Evolutionary conservation across 2,797 vertebrate species (phyloP).

Genomic region (Anas acuta): DNA sequence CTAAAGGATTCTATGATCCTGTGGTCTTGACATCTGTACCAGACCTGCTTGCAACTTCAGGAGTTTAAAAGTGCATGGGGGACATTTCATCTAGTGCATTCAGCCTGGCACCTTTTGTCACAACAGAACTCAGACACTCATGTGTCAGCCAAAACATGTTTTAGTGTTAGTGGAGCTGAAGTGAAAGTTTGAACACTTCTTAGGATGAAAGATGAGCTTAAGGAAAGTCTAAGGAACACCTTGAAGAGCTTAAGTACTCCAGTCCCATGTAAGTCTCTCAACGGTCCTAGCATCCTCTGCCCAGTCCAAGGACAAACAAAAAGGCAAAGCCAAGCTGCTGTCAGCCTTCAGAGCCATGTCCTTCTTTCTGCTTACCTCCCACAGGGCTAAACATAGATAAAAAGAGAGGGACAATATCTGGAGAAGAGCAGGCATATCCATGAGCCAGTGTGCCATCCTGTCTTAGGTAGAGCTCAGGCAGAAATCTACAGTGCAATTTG

Average conservation of each 20-base stretch:
- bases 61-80: not conserved
- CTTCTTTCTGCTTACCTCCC: not conserved
- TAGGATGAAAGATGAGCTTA: not conserved
- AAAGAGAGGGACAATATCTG: not conserved
- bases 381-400: not conserved
- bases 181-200: not conserved
- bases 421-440: not conserved
- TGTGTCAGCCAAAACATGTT: slow-evolving; percentile 10
- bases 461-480: not conserved
- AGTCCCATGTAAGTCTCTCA: not conserved
- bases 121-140: not conserved
- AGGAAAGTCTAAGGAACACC: not conserved
- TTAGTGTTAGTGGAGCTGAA: slow-evolving; percentile 1
- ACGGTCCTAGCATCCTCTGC: not conserved
- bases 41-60: not conserved
- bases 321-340: not conserved
- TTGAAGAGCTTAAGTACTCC: not conserved
- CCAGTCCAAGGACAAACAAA: not conserved
- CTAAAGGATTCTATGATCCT: too few relatives aligned
- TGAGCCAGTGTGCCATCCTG: not conserved
- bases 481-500: not conserved
- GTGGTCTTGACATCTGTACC: not conserved
- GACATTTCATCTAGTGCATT: slow-evolving; percentile 8
- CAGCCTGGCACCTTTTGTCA: slow-evolving; percentile 22
- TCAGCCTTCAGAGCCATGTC: not conserved